These are phyloP conservation scores for Tipula vernalis DNA, from an alignment of 2,888 invertebrate species.

Conservation along the genomic window DNA sequence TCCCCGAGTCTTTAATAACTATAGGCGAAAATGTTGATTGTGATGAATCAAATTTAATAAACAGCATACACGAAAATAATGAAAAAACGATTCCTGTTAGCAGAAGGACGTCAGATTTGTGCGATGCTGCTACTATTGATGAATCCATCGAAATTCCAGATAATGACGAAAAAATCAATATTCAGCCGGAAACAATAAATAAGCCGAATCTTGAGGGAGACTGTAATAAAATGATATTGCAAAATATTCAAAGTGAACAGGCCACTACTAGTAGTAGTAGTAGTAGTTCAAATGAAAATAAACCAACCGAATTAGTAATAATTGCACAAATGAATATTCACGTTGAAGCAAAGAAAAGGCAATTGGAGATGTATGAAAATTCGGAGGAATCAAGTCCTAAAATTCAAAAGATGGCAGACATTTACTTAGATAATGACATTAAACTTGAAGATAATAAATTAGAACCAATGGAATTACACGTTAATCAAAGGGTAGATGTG, in stretches of 20 bases:
- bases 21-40: background rate
- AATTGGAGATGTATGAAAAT: background rate
- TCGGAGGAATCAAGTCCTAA: background rate
- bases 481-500: background rate
- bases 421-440: background rate
- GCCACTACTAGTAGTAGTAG: background rate
- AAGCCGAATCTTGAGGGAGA: background rate
- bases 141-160: background rate
- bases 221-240: background rate
- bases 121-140: background rate
- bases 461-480: background rate
- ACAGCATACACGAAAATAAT: background rate
- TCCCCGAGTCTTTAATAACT: no score
- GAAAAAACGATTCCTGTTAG: background rate
- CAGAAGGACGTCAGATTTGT: background rate
- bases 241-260: background rate
- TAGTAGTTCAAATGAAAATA: background rate
- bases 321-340: background rate
- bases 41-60: background rate
- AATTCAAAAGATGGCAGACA: background rate
- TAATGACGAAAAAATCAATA: background rate
- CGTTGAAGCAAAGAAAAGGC: background rate
- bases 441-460: background rate
- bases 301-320: background rate
- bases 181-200: background rate